Base-by-base conservation (phyloP, 2,113 vertebrate genomes). In the Ammodytes dubius region DNA sequence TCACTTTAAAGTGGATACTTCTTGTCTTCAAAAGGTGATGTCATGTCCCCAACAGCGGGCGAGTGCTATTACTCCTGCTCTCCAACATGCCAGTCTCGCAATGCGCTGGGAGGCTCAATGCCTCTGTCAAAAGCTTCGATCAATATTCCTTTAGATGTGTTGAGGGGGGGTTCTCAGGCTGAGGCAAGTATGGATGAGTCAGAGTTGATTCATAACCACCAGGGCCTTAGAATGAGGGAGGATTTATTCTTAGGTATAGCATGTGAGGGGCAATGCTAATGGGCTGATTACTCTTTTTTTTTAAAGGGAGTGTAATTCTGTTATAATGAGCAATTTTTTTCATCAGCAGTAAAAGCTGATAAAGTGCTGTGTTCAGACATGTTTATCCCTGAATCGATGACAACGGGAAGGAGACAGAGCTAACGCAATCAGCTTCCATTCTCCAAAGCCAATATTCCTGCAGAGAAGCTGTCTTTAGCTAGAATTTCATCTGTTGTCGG, bases 371-470 rank as follows among this genome's bases (percentile, higher is more conserved):
- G 72, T 89, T 85, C 85, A 89, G 89, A 87, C 68, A 81, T 87
- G 86, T 91, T 93, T 88, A 90, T 90, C 82, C 86, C 73, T 58
- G 79, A 91, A 91, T 92, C 88, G 66, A 92, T 91, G 90, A 85
- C 81, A 82, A 80, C 27, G 74, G 59, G 86, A 81, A 82, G 70
- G 87, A 92, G 81, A 90, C 80, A 70, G 74, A 65, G 83, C 80
- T 90, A 87, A 90, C 43, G 83, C 89, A 91, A 93, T 91, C 89
- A 93, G 89, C 86, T 70, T 79, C 85, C 78, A 83, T 92, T 90
- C 82, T 89, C 89, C 68, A 84, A 88, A 89, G 91, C 91, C 85
- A 87, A 91, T 90, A 89, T 83, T 92, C 87, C 88, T 91, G 89
- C 86, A 85, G 89, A 91, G 89, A 84, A 67, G 56, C 84, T 75